Percentiles rank a stretch among this genome's conserved stretches.
Conservation (phyloP, 2,888 invertebrate genomes). For the Plebejus argus region DNA sequence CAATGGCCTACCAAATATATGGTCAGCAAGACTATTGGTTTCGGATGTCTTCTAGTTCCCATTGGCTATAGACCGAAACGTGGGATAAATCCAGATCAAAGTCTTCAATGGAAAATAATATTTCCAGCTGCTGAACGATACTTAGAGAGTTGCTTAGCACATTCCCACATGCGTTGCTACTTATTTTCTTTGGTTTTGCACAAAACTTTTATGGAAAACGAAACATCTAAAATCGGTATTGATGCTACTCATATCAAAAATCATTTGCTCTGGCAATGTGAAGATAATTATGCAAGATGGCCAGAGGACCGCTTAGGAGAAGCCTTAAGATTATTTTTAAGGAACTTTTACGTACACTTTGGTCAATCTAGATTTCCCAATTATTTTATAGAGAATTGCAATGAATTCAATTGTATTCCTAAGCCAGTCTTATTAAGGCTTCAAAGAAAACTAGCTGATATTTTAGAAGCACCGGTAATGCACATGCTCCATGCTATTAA, state of each 20-base stretch:
- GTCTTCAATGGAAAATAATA: constrained; percentile 88
- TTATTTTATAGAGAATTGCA: constrained; percentile 87
- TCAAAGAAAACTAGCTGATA: constrained; percentile 84
- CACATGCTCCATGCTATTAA: constrained; percentile 85
- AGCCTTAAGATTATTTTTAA: constrained; percentile 82
- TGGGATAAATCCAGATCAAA: constrained; percentile 81
- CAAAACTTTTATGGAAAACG: constrained; percentile 86
- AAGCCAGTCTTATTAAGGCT: constrained; percentile 82
- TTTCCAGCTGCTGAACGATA: constrained; percentile 89
- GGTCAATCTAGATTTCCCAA: constrained; percentile 83
- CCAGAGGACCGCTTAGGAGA: constrained; percentile 87
- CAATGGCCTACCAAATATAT: constrained; percentile 86
- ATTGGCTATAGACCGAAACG: constrained; percentile 84
- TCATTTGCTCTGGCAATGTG: constrained; percentile 89
- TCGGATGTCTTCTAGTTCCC: constrained; percentile 87
- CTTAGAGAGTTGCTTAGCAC: constrained; percentile 86
- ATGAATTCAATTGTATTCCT: constrained; percentile 87
- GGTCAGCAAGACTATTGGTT: constrained; percentile 83
- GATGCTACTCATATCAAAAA: constrained; percentile 86
- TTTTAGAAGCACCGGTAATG: constrained; percentile 86
- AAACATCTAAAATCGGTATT: constrained; percentile 83
- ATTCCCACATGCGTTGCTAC: constrained; percentile 86
- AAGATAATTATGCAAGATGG: constrained; percentile 86
- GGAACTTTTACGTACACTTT: constrained; percentile 82
- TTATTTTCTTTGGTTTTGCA: constrained; percentile 85